These are phyloP conservation scores for Mizuhopecten yessoensis DNA, from an alignment of 1,140 invertebrate genomes.

Conservation along the genomic window DNA sequence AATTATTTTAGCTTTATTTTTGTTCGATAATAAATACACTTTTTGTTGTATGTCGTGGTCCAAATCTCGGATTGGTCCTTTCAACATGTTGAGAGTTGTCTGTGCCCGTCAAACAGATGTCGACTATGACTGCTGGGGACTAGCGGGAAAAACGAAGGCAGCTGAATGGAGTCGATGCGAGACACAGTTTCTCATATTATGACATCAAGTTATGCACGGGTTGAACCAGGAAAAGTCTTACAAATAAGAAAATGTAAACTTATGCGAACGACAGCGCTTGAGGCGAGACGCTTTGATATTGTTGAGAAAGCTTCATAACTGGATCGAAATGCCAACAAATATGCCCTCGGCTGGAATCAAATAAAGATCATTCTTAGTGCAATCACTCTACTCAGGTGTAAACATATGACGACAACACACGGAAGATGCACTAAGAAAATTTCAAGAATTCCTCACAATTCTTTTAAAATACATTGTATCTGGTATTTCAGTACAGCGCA, in stretches of 20 bases:
- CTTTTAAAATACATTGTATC: not conserved
- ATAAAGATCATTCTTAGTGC: not conserved
- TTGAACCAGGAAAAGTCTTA: not conserved
- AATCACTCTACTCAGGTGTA: constrained; percentile 12
- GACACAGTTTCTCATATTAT: not conserved
- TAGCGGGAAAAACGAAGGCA: not conserved
- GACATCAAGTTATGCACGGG: constrained; percentile 3
- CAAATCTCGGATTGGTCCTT: too few species aligned
- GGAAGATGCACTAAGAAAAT: not conserved
- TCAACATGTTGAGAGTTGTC: too few species aligned
- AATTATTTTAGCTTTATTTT: too few species aligned
- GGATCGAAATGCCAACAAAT: not conserved
- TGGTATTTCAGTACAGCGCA: not conserved
- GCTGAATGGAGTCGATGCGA: not conserved
- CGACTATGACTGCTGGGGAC: too few species aligned
- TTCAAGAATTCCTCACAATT: not conserved
- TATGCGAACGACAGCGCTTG: not conserved
- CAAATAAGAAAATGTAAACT: not conserved
- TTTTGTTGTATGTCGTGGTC: too few species aligned
- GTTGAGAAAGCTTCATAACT: constrained; percentile 26
- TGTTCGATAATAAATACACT: too few species aligned
- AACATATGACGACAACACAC: not conserved
- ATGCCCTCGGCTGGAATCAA: not conserved
- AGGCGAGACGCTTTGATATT: not conserved
- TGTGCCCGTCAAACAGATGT: too few species aligned